phyloP scores from a whole-genome alignment of 2,113 vertebrate species.

The Crotalus viridis region DNA sequence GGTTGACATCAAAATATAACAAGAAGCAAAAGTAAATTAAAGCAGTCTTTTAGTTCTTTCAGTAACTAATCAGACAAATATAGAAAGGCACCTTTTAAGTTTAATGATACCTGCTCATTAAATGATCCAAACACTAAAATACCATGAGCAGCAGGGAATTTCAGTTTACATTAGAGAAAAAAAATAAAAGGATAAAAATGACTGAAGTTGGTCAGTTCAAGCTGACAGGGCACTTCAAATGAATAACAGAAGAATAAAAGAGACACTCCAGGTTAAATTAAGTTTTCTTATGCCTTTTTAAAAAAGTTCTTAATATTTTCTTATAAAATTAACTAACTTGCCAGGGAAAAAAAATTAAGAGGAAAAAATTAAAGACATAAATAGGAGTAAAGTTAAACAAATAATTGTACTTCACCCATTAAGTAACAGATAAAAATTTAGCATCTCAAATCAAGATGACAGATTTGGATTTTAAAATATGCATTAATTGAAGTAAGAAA shows the following conservation, averaged over 20 bases:
- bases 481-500: slow-evolving; percentile 54
- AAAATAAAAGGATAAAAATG: slow-evolving; percentile 93
- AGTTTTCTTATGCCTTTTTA: slow-evolving; percentile 85
- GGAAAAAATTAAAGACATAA: slow-evolving; percentile 85
- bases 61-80: slow-evolving; percentile 80
- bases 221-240: slow-evolving; percentile 98
- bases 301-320: slow-evolving; percentile 85
- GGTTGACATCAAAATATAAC: slow-evolving; percentile 76
- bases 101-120: slow-evolving; percentile 97
- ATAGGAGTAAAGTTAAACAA: slow-evolving; percentile 92
- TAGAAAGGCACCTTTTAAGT: slow-evolving; percentile 83
- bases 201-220: slow-evolving; percentile 98
- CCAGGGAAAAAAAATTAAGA: slow-evolving; percentile 83
- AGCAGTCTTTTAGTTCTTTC: slow-evolving; percentile 79
- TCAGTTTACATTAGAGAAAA: slow-evolving; percentile 94
- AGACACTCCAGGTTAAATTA: slow-evolving; percentile 98
- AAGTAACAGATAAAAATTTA: slow-evolving; percentile 81
- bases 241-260: slow-evolving; percentile 88
- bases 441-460: slow-evolving; percentile 74
- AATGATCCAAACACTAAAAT: slow-evolving; percentile 91
- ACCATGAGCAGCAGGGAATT: slow-evolving; percentile 88
- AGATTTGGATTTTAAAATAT: slow-evolving; percentile 62
- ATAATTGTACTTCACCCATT: slow-evolving; percentile 87
- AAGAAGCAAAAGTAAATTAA: slow-evolving; percentile 77
- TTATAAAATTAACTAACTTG: slow-evolving; percentile 93